Evolutionary conservation across 2,797 vertebrate species (phyloP).

Genomic region (Sebastes steindachneri): DNA sequence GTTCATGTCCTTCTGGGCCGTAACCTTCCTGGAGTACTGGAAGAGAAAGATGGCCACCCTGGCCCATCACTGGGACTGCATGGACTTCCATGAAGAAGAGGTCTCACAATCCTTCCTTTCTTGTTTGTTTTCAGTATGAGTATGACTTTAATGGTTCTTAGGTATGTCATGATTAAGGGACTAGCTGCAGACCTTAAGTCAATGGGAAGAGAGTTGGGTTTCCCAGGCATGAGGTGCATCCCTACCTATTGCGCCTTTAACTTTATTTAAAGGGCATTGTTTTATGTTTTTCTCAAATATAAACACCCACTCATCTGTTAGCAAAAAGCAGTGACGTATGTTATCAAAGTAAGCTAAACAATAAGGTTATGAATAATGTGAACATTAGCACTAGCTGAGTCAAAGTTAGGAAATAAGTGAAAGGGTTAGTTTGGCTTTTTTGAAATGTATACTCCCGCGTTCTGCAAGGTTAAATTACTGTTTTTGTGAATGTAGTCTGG

Average conservation of each 20-base stretch:
- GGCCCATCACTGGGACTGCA: slow-evolving; percentile 87
- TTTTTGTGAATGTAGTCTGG: too few relatives aligned
- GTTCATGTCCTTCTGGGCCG: slow-evolving; percentile 89
- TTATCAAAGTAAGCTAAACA: neutral
- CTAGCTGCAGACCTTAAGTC: neutral
- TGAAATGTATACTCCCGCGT: too few relatives aligned
- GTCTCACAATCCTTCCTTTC: slow-evolving; percentile 40
- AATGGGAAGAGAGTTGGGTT: too few relatives aligned
- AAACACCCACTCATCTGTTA: neutral
- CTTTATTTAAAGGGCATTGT: neutral
- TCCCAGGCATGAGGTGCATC: neutral
- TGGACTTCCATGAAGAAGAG: slow-evolving; percentile 88
- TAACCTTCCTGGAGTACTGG: slow-evolving; percentile 88
- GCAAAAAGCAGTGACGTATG: neutral
- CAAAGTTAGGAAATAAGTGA: too few relatives aligned
- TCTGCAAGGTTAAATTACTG: too few relatives aligned
- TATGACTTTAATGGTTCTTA: neutral
- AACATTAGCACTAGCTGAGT: too few relatives aligned
- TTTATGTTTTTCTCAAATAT: neutral
- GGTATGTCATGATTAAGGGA: neutral
- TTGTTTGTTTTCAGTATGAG: neutral
- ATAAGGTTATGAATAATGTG: neutral
- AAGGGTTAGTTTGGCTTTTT: too few relatives aligned
- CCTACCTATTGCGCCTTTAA: neutral
- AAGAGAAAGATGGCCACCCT: slow-evolving; percentile 85